phyloP scores from a whole-genome alignment of 1,140 invertebrate genomes.

The Vanessa atalanta region DNA sequence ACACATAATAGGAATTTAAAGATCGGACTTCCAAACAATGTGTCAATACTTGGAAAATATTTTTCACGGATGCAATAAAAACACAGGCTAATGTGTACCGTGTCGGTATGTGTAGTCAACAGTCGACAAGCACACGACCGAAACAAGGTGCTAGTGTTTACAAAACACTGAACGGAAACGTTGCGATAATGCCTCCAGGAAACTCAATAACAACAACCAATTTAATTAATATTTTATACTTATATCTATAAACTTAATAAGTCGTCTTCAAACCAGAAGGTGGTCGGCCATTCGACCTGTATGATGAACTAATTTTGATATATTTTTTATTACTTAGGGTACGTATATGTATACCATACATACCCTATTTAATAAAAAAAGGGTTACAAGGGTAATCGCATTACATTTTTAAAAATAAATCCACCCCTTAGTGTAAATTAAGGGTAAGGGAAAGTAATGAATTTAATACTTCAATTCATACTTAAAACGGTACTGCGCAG shows the following conservation, averaged over 20 bases:
- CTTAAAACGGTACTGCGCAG: no score
- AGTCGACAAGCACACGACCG: neutral
- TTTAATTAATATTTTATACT: neutral
- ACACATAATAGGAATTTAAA: neutral
- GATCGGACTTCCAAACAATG: neutral
- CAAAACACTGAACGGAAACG: constrained; percentile 12
- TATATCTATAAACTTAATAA: neutral
- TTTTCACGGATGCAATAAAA: constrained; percentile 16
- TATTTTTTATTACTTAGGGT: no score
- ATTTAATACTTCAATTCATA: no score
- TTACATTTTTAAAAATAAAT: no score
- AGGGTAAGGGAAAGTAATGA: no score
- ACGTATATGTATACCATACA: no score
- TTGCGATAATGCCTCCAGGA: constrained; percentile 13
- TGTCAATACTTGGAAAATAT: neutral
- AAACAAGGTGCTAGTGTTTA: constrained; percentile 15
- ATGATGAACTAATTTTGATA: no score
- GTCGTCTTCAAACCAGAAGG: no score
- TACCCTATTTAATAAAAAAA: no score
- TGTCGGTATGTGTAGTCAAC: neutral
- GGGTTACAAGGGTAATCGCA: no score
- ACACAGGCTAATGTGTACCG: neutral
- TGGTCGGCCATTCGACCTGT: no score
- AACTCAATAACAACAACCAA: neutral
- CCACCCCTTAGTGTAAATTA: no score